These are phyloP conservation scores for Spinibarbus caldwelli DNA, from an alignment of 2,797 vertebrate genomes.

Conservation along the genomic window DNA sequence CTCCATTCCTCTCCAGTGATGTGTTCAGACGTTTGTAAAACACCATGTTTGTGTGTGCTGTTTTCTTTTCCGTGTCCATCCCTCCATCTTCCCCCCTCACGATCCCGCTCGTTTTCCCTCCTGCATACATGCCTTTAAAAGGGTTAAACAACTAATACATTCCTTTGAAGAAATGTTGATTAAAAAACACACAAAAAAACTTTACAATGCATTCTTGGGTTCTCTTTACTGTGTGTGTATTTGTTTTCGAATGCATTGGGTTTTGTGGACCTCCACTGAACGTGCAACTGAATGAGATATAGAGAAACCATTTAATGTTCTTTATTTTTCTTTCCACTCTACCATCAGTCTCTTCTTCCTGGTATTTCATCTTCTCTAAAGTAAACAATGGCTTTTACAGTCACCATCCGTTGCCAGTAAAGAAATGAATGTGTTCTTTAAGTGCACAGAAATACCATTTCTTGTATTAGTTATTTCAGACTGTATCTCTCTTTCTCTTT, in stretches of 20 bases:
- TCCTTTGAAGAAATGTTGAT: slow-evolving; percentile 84
- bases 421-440: slow-evolving; percentile 17
- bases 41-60: slow-evolving; percentile 73
- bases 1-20: slow-evolving; percentile 70
- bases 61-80: slow-evolving; percentile 67
- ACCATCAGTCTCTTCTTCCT: not conserved
- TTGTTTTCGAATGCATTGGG: slow-evolving; percentile 55
- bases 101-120: slow-evolving; percentile 50
- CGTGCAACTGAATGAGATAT: slow-evolving; percentile 22
- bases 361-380: slow-evolving; percentile 16
- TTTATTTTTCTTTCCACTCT: slow-evolving; percentile 17
- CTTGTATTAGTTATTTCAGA: slow-evolving; percentile 11
- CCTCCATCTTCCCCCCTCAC: slow-evolving; percentile 30
- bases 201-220: slow-evolving; percentile 78
- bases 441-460: not conserved
- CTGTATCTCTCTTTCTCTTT: slow-evolving; percentile 44
- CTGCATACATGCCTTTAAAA: slow-evolving; percentile 71
- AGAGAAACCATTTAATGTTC: slow-evolving; percentile 12
- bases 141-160: slow-evolving; percentile 82
- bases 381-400: slow-evolving; percentile 6
- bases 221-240: slow-evolving; percentile 61
- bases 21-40: slow-evolving; percentile 77
- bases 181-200: slow-evolving; percentile 81
- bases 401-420: not conserved
- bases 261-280: not conserved